These are phyloP conservation scores for Flexamia atlantica DNA, from an alignment of 2,888 invertebrate species.

Conservation along the genomic window DNA sequence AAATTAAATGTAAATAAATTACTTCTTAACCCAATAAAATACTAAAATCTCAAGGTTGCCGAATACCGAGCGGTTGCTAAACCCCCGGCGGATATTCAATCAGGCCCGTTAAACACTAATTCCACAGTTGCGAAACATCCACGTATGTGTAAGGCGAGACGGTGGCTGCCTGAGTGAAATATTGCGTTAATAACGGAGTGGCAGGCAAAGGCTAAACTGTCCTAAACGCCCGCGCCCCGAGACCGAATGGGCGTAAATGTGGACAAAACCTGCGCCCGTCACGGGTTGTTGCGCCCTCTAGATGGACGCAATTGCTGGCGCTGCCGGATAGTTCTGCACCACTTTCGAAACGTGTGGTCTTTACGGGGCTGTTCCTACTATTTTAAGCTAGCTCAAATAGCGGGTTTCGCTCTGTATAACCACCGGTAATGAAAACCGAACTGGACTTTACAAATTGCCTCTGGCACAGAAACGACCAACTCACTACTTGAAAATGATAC, in stretches of 20 bases:
- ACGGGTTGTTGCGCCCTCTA: not conserved
- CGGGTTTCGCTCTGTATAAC: not conserved
- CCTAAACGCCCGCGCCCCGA: not conserved
- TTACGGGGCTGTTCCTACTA: not conserved
- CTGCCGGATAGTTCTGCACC: not conserved
- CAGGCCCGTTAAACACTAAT: not conserved
- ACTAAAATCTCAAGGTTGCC: not conserved
- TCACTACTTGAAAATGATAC: no score
- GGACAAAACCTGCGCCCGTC: slow-evolving; percentile 37
- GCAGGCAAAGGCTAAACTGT: not conserved
- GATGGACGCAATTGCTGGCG: not conserved
- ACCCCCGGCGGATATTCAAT: slow-evolving; percentile 19
- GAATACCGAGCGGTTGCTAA: not conserved
- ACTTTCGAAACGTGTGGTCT: not conserved
- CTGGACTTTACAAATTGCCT: not conserved
- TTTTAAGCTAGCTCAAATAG: not conserved
- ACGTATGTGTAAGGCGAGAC: not conserved
- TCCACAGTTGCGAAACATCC: not conserved
- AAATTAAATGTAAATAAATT: not conserved
- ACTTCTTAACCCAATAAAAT: not conserved
- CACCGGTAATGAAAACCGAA: not conserved
- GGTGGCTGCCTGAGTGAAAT: not conserved
- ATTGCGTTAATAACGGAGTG: slow-evolving; percentile 9
- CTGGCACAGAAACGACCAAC: no score
- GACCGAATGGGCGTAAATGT: not conserved